These are phyloP conservation scores for Sialis fuliginosa DNA, from an alignment of 2,888 invertebrate genomes.

Conservation along the genomic window DNA sequence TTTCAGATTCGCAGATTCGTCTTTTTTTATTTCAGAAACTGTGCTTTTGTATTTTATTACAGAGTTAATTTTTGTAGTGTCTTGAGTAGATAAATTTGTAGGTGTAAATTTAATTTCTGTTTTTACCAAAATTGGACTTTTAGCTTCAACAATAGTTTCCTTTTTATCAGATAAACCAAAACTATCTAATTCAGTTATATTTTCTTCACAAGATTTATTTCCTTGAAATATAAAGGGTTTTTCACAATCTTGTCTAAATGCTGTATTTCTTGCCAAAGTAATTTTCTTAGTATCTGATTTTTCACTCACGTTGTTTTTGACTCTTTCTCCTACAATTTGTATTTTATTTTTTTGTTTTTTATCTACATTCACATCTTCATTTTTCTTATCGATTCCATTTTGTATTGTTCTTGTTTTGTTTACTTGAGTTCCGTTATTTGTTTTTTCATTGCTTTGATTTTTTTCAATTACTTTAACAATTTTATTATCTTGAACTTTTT, in stretches of 20 bases:
- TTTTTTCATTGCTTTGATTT: constrained; percentile 9
- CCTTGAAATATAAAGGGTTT: not conserved
- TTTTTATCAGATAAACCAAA: not conserved
- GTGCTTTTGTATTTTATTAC: too few species aligned
- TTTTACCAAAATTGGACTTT: constrained; percentile 3
- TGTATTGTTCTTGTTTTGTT: constrained; percentile 3
- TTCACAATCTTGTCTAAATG: too few species aligned
- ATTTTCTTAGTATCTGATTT: constrained; percentile 42
- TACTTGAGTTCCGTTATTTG: constrained; percentile 16
- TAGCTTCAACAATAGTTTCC: constrained; percentile 2
- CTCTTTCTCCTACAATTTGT: too few species aligned
- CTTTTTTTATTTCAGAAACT: not conserved
- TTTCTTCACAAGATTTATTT: not conserved
- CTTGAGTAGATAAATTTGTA: constrained; percentile 10
- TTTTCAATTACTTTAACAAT: constrained; percentile 23
- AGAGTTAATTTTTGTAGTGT: too few species aligned
- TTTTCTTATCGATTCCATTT: constrained; percentile 1
- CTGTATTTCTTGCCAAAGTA: not conserved
- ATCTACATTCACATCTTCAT: constrained; percentile 7
- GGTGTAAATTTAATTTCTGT: constrained; percentile 17
- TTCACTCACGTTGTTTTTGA: constrained; percentile 22
- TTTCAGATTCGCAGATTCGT: not conserved
- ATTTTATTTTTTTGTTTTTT: constrained; percentile 8
- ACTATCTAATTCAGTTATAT: too few species aligned
- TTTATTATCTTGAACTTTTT: constrained; percentile 15